Evolutionary conservation across 2,113 vertebrate species (phyloP).

Genomic region (Chaenogobius annularis): DNA sequence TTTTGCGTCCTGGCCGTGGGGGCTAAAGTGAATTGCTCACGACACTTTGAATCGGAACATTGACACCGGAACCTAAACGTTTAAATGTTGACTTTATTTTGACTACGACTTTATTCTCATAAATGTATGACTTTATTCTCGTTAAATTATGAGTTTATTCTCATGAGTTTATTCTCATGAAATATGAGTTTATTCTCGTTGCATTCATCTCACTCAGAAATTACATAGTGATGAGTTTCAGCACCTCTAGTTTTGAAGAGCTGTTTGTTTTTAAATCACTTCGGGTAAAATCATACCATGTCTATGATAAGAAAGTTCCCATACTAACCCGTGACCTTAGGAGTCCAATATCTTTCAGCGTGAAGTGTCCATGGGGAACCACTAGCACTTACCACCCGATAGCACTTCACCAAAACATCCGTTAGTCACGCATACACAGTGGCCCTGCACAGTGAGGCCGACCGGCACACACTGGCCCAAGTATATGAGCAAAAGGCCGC

Average conservation of each 20-base stretch:
- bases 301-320: constrained; percentile 27
- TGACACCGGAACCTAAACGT: no score
- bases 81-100: no score
- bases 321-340: constrained; percentile 39
- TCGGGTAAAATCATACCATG: constrained; percentile 12
- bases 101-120: no score
- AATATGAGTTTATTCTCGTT: constrained; percentile 1
- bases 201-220: constrained; percentile 14
- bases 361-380: constrained; percentile 33
- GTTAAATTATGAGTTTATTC: no score
- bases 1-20: no score
- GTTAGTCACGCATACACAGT: constrained; percentile 30
- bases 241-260: constrained; percentile 5
- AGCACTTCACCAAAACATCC: constrained; percentile 53
- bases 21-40: no score
- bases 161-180: no score
- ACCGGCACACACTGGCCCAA: constrained; percentile 1
- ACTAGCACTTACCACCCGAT: constrained; percentile 68
- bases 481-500: constrained; percentile 43
- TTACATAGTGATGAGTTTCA: constrained; percentile 1
- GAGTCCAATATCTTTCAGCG: constrained; percentile 35
- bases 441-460: constrained; percentile 14
- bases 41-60: no score
- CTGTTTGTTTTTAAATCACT: constrained; percentile 15
- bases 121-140: no score